phyloP scores from a whole-genome alignment of 2,888 invertebrate genomes.

The Ochropacha duplaris region DNA sequence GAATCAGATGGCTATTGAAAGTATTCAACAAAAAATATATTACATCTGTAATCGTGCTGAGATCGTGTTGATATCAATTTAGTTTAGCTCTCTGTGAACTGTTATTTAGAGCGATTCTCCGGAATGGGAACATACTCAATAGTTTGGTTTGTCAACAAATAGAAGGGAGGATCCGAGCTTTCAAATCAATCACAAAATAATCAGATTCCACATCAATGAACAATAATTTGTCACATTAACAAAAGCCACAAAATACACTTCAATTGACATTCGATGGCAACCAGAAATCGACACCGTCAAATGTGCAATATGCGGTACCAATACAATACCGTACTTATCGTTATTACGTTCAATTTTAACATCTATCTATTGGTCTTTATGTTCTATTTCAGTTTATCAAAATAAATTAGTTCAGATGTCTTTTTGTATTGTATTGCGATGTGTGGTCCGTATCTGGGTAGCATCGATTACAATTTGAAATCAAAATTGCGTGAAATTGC shows the following conservation, averaged over 20 bases:
- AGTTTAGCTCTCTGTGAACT: no score
- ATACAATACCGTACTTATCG: conserved; percentile 4
- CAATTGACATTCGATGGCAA: conserved; percentile 30
- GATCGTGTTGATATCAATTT: no score
- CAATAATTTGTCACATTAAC: conserved; percentile 20
- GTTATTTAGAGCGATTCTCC: no score
- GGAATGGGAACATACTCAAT: no score
- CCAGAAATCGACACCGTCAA: conserved; percentile 35
- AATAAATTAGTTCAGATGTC: conserved; percentile 5
- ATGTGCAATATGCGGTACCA: conserved; percentile 23
- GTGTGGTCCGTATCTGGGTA: conserved; percentile 74
- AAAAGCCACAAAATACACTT: conserved; percentile 13
- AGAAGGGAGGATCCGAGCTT: background rate
- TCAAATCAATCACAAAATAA: conserved; percentile 3
- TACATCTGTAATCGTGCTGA: no score
- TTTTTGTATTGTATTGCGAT: conserved; percentile 21
- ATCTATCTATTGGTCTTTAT: background rate
- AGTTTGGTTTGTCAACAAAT: no score
- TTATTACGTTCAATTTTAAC: background rate
- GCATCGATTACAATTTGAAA: conserved; percentile 52
- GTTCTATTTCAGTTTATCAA: conserved; percentile 4
- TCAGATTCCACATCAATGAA: conserved; percentile 21
- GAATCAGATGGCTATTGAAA: no score
- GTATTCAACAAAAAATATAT: no score
- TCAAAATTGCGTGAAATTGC: conserved; percentile 76